Conservation (phyloP, 2,888 invertebrate species). For the Leptogaster cylindrica region DNA sequence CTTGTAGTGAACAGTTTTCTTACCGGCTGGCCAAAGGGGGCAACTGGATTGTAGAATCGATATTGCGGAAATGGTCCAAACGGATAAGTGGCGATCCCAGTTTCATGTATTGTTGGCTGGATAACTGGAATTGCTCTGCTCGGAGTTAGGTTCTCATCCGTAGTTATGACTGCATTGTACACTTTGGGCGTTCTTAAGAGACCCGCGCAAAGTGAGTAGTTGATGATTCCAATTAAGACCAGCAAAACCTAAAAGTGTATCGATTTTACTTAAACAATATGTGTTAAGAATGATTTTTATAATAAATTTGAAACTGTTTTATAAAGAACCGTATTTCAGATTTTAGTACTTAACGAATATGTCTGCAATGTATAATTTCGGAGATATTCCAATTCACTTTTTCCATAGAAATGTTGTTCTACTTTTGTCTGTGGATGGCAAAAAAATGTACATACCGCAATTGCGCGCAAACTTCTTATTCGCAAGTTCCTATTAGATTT, state of each 20-base stretch:
- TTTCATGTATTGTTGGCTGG: constrained; percentile 73
- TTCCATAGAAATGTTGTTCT: no score
- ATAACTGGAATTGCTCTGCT: constrained; percentile 78
- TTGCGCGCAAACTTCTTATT: no score
- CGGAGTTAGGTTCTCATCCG: constrained; percentile 76
- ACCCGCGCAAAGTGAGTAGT: constrained; percentile 55
- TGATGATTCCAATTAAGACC: constrained; percentile 52
- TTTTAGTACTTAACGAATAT: no score
- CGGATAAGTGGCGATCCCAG: constrained; percentile 63
- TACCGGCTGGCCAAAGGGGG: constrained; percentile 43
- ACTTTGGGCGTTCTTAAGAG: constrained; percentile 74
- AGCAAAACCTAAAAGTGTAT: not conserved
- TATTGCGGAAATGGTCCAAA: constrained; percentile 57
- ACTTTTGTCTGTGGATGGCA: no score
- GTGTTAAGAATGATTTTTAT: not conserved
- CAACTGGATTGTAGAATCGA: constrained; percentile 55
- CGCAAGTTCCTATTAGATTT: no score
- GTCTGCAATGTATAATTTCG: no score
- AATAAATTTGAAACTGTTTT: not conserved
- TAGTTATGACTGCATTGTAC: constrained; percentile 80
- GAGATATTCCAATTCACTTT: no score
- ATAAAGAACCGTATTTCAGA: not conserved
- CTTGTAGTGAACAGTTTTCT: no score
- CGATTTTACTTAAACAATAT: not conserved
- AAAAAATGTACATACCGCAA: no score